Base-by-base conservation (phyloP, 2,113 vertebrate genomes). In the Cygnus atratus region DNA sequence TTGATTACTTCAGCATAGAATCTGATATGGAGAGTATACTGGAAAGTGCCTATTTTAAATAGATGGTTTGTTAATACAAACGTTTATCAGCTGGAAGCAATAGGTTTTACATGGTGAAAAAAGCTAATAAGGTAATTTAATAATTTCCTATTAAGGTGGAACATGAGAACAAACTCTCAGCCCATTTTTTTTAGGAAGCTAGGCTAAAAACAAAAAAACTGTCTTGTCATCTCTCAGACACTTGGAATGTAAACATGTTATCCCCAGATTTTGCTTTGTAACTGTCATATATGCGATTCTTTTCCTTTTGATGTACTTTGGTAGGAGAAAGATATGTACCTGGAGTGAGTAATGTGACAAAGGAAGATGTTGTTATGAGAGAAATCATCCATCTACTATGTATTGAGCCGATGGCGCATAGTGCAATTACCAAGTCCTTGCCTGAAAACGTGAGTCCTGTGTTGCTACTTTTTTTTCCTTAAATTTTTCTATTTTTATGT, bases 331-430 rank as follows among this genome's bases (percentile, higher is more conserved):
- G 99, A 46, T 99, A 99, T 1, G 97, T 99, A 37, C 99, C 99
- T 54, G 99, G 99, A 77, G 97, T 99, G 94, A 99, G 99, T 97
- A 95, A 98, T 25, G 98, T 99, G 92, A 99, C 98, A 88, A 99
- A 98, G 97, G 99, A 99, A 93, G 99, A 99, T 13, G 98, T 99
- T 97, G 98, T 96, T 9, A 99, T 99, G 98, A 98, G 99, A 96
- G 99, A 99, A 97, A 99, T 99, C 46, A 97, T 99, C 92, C 99
- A 99, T 93, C 97, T 99, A 66, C 98, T 99, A 57, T 99, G 99
- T 95, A 99, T 99, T 96, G 99, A 99, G 92, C 98, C 99, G 72
- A 99, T 99, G 99, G 99, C 99, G 96, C 99, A 99, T 78, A 99
- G 99, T 95, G 98, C 98, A 74, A 98, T 99, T 97, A 98, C 98